Evolutionary conservation across 2,113 vertebrate species (phyloP).

Genomic region (Oncorhynchus clarkii): DNA sequence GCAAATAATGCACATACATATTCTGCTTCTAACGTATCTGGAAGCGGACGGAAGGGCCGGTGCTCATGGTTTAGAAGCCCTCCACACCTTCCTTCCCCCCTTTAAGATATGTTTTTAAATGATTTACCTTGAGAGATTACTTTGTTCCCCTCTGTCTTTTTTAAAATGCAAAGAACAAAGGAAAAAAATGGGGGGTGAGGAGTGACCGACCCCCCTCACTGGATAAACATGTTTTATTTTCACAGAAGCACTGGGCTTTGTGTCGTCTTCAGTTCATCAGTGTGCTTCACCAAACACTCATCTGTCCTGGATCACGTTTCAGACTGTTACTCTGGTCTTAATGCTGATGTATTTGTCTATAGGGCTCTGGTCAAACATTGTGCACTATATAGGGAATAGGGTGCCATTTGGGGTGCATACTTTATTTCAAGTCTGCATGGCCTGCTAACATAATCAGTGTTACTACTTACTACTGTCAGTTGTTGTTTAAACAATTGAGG

Average conservation of each 20-base stretch:
- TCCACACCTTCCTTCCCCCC: not conserved
- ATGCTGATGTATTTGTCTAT: too few relatives aligned
- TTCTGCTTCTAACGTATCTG: not conserved
- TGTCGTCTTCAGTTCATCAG: not conserved
- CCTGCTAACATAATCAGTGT: not conserved
- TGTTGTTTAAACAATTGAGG: not conserved
- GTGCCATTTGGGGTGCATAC: not conserved
- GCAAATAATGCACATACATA: not conserved
- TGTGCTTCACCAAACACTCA: not conserved
- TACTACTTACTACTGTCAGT: not conserved
- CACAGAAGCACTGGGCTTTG: not conserved
- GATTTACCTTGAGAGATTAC: conserved; percentile 14
- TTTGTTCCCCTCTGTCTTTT: not conserved
- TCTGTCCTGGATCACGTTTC: not conserved
- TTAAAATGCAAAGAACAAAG: not conserved
- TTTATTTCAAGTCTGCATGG: not conserved
- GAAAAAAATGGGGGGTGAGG: not conserved
- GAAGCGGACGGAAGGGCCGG: not conserved
- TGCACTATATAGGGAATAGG: too few relatives aligned
- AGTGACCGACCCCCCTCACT: not conserved
- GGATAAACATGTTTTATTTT: conserved; percentile 13
- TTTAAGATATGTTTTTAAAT: conserved; percentile 5
- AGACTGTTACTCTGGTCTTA: not conserved
- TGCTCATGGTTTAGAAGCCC: not conserved
- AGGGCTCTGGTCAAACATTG: not conserved